Evolutionary conservation across 2,113 vertebrate species (phyloP), one percentile per base, ranked within the genome.

Genomic region (Ciconia boyciana): DNA sequence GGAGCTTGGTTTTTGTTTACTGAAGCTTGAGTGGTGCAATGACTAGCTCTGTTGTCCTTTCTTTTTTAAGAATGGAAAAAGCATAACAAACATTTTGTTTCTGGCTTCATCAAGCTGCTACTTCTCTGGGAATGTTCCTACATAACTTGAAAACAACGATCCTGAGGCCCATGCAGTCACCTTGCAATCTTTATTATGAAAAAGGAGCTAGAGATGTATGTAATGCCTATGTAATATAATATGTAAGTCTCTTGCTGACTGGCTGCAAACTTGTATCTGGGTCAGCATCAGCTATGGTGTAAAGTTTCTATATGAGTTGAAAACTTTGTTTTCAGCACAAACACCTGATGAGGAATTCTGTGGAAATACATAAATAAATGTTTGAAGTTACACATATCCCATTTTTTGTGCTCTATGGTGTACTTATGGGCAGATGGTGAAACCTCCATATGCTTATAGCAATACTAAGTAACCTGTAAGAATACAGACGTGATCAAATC

Each of bases 181-280:
- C 25, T 77, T 44, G 61, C 17, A 64, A 4, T 74, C n/a, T 55
- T 57, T 24, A 10, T 26, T 39, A 21, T 1, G 3, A 11, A 65
- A 69, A 21, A 87, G 17, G 24, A 83, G 25, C n/a, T 17, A n/a
- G 61, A 88, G 51, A 16, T 18, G 36, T 11, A 29, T 0, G 0
- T 34, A 17, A 9, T 39, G 31, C 24, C 4, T 0, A 0, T 28
- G 34, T 44, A n/a, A 55, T 6, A 29, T 44, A n/a, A 55, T 6
- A 29, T 4, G 0, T 1, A 29, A 32, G 10, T 22, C 68, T 78
- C 7, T 29, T 46, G 36, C 64, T 44, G 44, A 3, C 34, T 87
- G n/a, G 8, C 34, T 74, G 46, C 17, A 48, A 49, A 49, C 15
- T 7, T 2, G 0, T 29, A 1, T 29, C 54, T 70, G 1, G 1